These are phyloP conservation scores for Camelus dromedarius DNA, from an alignment of 2,113 vertebrate species.

Conservation along the genomic window DNA sequence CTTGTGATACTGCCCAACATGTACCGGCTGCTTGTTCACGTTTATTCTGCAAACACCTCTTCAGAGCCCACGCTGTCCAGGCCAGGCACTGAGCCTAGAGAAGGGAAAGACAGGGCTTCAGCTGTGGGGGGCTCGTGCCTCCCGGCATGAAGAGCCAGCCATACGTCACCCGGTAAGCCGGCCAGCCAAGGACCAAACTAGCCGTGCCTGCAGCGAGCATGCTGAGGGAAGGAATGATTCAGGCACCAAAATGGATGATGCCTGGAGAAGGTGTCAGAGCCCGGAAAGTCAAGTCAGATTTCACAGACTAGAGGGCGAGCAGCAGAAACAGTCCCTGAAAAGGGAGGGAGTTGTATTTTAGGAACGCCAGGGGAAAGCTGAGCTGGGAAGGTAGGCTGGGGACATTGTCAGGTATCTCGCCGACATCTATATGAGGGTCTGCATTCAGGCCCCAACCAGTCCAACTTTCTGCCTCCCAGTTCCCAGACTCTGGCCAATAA, in stretches of 20 bases:
- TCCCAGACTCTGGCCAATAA: neutral
- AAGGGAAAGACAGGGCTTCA: neutral
- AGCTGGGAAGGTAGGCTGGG: no score
- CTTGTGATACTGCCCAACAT: rapidly evolving
- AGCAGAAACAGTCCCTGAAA: neutral
- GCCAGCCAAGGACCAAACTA: neutral
- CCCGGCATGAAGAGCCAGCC: neutral
- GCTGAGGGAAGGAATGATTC: neutral
- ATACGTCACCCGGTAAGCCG: neutral
- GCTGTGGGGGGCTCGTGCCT: neutral
- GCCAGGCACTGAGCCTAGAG: neutral
- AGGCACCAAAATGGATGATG: neutral
- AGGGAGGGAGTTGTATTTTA: neutral
- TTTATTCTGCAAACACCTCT: neutral
- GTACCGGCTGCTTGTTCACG: neutral
- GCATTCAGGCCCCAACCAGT: neutral
- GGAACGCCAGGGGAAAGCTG: neutral
- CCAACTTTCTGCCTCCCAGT: neutral
- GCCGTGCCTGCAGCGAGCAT: neutral
- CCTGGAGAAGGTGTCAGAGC: neutral
- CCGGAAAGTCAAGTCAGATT: neutral
- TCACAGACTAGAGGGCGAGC: neutral
- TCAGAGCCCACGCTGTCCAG: neutral
- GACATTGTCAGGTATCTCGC: neutral
- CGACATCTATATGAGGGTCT: neutral